phyloP scores from a whole-genome alignment of 2,888 invertebrate genomes.

The Pegoplata infirma region DNA sequence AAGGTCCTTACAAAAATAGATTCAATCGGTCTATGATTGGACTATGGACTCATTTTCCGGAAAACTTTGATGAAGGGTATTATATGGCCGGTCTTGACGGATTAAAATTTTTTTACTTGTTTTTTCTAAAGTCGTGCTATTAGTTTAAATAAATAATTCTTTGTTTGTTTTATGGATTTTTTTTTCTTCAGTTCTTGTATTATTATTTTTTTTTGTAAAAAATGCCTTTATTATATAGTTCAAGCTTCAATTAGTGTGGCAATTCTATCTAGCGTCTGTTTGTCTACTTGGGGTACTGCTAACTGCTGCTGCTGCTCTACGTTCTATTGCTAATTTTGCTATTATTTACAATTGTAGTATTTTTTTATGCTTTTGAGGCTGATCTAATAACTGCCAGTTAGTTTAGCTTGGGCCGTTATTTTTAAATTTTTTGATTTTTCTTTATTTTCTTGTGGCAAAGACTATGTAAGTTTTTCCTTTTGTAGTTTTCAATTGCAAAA shows the following conservation, averaged over 20 bases:
- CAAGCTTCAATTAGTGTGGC: constrained; percentile 33
- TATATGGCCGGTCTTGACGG: no score
- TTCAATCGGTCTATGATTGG: no score
- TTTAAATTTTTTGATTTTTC: not conserved
- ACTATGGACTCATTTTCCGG: no score
- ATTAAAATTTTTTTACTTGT: not conserved
- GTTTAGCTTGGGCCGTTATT: not conserved
- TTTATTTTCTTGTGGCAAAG: not conserved
- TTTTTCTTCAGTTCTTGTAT: not conserved
- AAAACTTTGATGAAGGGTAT: no score
- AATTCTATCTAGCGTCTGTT: constrained; percentile 41
- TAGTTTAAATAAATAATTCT: constrained; percentile 9
- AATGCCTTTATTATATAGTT: not conserved
- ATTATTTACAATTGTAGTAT: no score
- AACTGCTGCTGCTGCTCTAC: no score
- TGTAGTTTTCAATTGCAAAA: not conserved
- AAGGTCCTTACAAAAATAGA: no score
- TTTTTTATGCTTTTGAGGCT: not conserved
- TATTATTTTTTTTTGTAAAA: not conserved
- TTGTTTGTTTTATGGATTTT: constrained; percentile 6
- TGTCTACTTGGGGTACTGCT: constrained; percentile 20
- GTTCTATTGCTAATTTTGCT: no score
- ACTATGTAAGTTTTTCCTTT: no score
- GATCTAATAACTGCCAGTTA: not conserved
- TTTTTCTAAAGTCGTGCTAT: constrained; percentile 3